Evolutionary conservation across 2,888 invertebrate genomes (phyloP).

Genomic region (Caenorhabditis sp.): DNA sequence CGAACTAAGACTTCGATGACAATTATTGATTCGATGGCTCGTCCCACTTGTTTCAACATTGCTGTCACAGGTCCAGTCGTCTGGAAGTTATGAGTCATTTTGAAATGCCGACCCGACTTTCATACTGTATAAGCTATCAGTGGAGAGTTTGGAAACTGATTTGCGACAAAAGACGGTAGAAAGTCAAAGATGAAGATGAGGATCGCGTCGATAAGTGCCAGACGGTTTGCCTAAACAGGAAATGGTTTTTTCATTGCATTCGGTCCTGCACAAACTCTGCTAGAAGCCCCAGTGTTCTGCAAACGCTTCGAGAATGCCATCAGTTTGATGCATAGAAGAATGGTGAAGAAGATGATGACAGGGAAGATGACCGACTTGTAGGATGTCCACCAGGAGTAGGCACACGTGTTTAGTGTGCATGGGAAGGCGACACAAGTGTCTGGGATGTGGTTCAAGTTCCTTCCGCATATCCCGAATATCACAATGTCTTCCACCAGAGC

Average conservation of each 20-base stretch:
- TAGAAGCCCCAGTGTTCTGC: constrained; percentile 18
- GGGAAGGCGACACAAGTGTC: constrained; percentile 34
- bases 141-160: constrained; percentile 43
- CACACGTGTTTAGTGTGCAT: constrained; percentile 44
- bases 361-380: constrained; percentile 51
- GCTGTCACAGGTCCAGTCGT: constrained; percentile 45
- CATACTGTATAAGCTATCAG: constrained; percentile 24
- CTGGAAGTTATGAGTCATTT: no score
- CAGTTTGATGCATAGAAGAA: constrained; percentile 31
- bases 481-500: constrained; percentile 30
- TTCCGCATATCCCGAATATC: constrained; percentile 40
- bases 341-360: constrained; percentile 34
- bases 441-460: constrained; percentile 9
- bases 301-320: constrained; percentile 29
- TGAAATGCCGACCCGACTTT: no score
- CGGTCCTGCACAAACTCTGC: constrained; percentile 12
- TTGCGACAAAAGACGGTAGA: constrained; percentile 32
- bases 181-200: constrained; percentile 52
- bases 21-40: constrained; percentile 36
- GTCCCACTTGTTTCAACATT: constrained; percentile 51
- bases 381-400: constrained; percentile 47
- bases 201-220: constrained; percentile 49
- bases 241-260: background rate
- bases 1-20: constrained; percentile 38
- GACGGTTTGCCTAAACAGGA: constrained; percentile 38